Evolutionary conservation across 2,113 vertebrate species (phyloP), one percentile per base, ranked within the genome.

Genomic region (Platichthys stellatus): DNA sequence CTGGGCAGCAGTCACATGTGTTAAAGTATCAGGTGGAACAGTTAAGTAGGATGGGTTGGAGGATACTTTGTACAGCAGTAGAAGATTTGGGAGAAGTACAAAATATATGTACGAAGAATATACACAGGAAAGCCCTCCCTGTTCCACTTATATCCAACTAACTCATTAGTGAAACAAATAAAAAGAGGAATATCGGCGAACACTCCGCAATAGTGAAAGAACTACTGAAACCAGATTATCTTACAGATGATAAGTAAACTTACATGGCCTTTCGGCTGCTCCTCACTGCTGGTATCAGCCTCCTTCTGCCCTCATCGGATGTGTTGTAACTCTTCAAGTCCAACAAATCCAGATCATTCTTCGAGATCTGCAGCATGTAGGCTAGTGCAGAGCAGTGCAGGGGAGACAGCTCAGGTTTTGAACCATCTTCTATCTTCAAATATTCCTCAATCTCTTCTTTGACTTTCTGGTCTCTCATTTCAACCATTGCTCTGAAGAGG

Each of bases 251-350:
- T 43, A 3, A 40, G 38, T 9, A 12, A 40, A 82, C 87, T 82
- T 71, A 92, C 92, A 76, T 5, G 15, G 86, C 92, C 59, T 72
- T 89, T 40, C n/a, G 90, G 78, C 85, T 87, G 81, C 53, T 82
- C 28, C 76, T 87, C 69, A 94, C 83, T 0, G 89, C 92, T 0
- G 91, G 88, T 17, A 93, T 80, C 61, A 94, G 86, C 59, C 90
- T 86, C 61, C 72, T 0, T 0, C 88, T 67, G 2, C 91, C 93
- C 9, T 76, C 80, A 0, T 78, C 76, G 56, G 90, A 82, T 0
- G 84, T 76, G 71, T 85, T 90, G 79, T 78, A 94, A 20, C 60
- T 88, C 63, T 85, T 91, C 0, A 90, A 21, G 4, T 91, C 62
- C 5, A 94, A 58, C 31, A 69, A 5, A 0, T 89, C 80, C 20